Percentiles rank a stretch among this genome's conserved stretches.
Evolutionary conservation across 2,797 vertebrate genomes (phyloP).

Genomic region (Lophius americanus): DNA sequence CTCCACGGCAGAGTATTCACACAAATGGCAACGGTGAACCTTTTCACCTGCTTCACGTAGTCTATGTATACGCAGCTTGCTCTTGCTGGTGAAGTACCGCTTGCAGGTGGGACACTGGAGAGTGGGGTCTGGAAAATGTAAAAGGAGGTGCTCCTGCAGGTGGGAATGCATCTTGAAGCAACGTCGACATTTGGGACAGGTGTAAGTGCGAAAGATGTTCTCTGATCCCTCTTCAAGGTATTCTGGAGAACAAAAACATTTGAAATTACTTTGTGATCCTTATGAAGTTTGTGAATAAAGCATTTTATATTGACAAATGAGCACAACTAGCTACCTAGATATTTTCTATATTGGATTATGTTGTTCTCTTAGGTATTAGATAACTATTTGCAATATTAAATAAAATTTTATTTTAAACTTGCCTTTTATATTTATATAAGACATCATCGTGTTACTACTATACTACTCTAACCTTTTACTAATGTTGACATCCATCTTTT

Average conservation of each 20-base stretch:
- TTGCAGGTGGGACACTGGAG: constrained; percentile 94
- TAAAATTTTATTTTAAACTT: too few species aligned
- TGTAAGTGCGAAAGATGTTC: constrained; percentile 91
- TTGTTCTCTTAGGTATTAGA: too few species aligned
- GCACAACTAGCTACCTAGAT: too few species aligned
- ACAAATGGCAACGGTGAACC: constrained; percentile 88
- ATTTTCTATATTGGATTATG: too few species aligned
- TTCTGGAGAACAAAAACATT: constrained; percentile 64
- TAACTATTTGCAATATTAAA: too few species aligned
- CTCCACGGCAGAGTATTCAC: constrained; percentile 94
- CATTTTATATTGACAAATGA: too few species aligned
- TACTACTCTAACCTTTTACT: too few species aligned
- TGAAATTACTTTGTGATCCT: not conserved
- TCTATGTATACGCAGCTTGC: constrained; percentile 93
- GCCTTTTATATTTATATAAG: too few species aligned
- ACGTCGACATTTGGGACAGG: constrained; percentile 93
- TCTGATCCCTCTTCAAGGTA: constrained; percentile 81
- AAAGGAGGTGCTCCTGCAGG: constrained; percentile 91
- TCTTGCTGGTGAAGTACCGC: constrained; percentile 95
- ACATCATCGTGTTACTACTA: too few species aligned
- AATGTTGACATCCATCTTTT: too few species aligned
- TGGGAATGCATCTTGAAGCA: constrained; percentile 97
- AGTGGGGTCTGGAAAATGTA: constrained; percentile 93
- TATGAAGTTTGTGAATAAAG: not conserved
- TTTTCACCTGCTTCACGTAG: constrained; percentile 91